Evolutionary conservation across 2,113 vertebrate species (phyloP).

Genomic region (Neogale vison): DNA sequence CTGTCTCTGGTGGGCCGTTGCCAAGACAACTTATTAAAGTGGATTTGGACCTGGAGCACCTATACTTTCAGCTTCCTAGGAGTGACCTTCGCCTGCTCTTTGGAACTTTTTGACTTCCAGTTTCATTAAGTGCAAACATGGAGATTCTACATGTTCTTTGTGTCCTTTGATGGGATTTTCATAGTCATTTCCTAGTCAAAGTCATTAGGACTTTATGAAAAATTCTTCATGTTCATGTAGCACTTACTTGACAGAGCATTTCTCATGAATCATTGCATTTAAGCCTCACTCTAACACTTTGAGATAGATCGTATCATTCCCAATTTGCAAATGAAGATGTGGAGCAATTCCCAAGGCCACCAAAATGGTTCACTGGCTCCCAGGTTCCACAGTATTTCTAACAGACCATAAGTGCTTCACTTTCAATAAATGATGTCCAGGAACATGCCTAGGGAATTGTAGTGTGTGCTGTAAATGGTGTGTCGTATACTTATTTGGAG

Average conservation of each 20-base stretch:
- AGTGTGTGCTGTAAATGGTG: neutral
- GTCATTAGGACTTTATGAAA: neutral
- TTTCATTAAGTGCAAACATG: neutral
- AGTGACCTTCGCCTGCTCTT: neutral
- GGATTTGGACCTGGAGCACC: neutral
- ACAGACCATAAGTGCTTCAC: neutral
- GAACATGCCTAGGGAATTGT: neutral
- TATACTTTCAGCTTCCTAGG: neutral
- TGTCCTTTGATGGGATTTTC: neutral
- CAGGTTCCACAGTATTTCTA: neutral
- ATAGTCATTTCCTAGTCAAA: no score
- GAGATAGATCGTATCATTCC: neutral
- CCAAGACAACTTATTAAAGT: neutral
- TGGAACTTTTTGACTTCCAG: neutral
- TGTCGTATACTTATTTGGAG: neutral
- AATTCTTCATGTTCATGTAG: neutral
- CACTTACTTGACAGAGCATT: neutral
- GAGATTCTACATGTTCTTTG: neutral
- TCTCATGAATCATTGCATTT: neutral
- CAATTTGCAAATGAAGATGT: neutral
- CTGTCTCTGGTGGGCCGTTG: neutral
- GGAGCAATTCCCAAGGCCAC: neutral
- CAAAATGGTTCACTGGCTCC: neutral
- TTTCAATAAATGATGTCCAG: neutral
- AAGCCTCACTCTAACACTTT: neutral